Evolutionary conservation across 2,797 vertebrate species (phyloP), one percentile per base, ranked within the genome.

Genomic region (Zalophus californianus): DNA sequence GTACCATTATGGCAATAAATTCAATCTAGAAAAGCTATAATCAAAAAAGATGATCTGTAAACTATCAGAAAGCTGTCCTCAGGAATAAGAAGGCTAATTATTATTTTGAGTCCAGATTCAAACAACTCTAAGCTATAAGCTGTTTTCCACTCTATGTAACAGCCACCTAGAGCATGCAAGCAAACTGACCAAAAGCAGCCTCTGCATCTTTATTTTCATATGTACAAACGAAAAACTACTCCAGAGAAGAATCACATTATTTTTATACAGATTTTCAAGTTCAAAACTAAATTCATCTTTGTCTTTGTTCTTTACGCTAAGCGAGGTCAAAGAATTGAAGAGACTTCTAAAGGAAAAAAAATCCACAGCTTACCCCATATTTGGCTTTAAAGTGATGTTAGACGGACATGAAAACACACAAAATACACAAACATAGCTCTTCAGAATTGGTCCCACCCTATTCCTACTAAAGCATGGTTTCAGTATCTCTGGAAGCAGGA

Each of bases 231-330:
- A 64, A 56, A 58, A 38, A 77, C 8, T 86, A 29, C 62, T 79
- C 87, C 48, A 82, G 52, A 72, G 18, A 91, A 95, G 29, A 91
- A 41, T 23, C 25, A 13, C 35, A 32, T 80, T 86, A 29, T 44
- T 90, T 97, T 88, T 64, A 80, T 21, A 85, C 14, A 25, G 25
- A 41, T 73, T 94, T 97, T 92, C 87, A 93, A 92, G 44, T 92
- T 96, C 35, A 52, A 96, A 90, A 82, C 29, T 88, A 87, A 97
- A 93, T 96, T 96, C 20, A 52, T 58, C 64, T 90, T 89, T 91
- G 70, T 86, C 79, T 93, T 92, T 91, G 29, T 78, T 90, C 20
- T 92, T 94, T 86, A 85, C 0, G 60, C 56, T 80, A 93, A 68
- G 54, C 12, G 1, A 97, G 75, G 94, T 83, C 83, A 94, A 86